A percentile compares a stretch with the other conserved stretches of the same genome.
These are phyloP conservation scores for Gasterosteus aculeatus DNA, from an alignment of 2,113 vertebrate species.

Conservation along the genomic window DNA sequence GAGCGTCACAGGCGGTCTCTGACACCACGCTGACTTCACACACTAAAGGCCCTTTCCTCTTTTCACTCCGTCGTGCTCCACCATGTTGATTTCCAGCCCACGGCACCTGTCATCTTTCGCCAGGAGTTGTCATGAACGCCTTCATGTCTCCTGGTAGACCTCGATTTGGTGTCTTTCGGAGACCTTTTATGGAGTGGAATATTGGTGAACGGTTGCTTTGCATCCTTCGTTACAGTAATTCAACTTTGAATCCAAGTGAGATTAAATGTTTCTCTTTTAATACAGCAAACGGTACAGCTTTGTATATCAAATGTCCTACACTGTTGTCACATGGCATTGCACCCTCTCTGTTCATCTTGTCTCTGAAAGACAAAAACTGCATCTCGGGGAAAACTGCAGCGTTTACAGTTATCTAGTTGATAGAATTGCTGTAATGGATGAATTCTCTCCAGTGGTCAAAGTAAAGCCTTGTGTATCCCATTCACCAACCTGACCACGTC, in stretches of 20 bases:
- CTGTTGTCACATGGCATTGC: background rate
- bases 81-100: conserved; percentile 46
- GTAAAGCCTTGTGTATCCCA: background rate
- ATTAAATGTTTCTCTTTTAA: background rate
- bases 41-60: conserved; percentile 40
- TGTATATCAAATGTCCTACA: background rate
- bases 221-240: background rate
- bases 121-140: background rate
- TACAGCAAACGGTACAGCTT: background rate
- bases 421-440: background rate
- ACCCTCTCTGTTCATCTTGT: background rate
- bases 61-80: conserved; percentile 51
- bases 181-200: no score
- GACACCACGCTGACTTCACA: conserved; percentile 48
- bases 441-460: background rate
- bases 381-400: background rate
- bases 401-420: background rate
- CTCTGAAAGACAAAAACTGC: background rate
- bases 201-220: background rate
- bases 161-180: background rate
- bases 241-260: background rate
- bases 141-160: conserved; percentile 8
- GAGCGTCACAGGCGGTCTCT: conserved; percentile 60
- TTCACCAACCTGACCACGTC: background rate
- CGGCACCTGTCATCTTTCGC: conserved; percentile 38